Conservation (phyloP, 1,140 invertebrate species). For the Sinella curviseta region DNA sequence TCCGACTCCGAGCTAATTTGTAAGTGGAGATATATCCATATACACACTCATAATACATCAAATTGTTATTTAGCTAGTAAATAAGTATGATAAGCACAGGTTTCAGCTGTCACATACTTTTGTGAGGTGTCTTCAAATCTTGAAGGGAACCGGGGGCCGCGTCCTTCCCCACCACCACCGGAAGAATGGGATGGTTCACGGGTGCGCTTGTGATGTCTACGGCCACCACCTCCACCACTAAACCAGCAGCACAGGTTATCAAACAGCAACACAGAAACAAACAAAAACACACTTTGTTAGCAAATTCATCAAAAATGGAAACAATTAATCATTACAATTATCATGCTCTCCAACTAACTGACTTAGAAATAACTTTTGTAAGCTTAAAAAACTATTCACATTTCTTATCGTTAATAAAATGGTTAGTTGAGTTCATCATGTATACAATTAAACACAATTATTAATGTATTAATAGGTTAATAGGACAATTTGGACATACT, state of each 20-base stretch:
- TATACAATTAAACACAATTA: not conserved
- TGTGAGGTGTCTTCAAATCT: constrained; percentile 47
- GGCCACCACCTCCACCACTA: not conserved
- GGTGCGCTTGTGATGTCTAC: not conserved
- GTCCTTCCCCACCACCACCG: not conserved
- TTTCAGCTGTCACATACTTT: constrained; percentile 43
- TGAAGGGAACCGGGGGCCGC: constrained; percentile 25
- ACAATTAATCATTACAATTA: too few relatives aligned
- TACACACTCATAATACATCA: too few relatives aligned
- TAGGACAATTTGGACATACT: constrained; percentile 35
- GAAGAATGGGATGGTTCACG: not conserved
- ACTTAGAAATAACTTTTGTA: too few relatives aligned
- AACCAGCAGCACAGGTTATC: not conserved
- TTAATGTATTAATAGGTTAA: not conserved
- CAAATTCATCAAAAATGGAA: too few relatives aligned
- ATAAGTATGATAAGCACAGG: too few relatives aligned
- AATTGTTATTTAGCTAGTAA: too few relatives aligned
- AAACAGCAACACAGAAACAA: not conserved
- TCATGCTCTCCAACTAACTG: too few relatives aligned
- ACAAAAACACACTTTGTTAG: not conserved
- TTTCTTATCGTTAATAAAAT: not conserved
- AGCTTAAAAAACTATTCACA: too few relatives aligned
- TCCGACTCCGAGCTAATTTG: not conserved
- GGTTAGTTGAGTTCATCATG: not conserved
- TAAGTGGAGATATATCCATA: not conserved